Evolutionary conservation across 2,888 invertebrate genomes (phyloP), one percentile per base, ranked within the genome.

Genomic region (Heliconius aoede): DNA sequence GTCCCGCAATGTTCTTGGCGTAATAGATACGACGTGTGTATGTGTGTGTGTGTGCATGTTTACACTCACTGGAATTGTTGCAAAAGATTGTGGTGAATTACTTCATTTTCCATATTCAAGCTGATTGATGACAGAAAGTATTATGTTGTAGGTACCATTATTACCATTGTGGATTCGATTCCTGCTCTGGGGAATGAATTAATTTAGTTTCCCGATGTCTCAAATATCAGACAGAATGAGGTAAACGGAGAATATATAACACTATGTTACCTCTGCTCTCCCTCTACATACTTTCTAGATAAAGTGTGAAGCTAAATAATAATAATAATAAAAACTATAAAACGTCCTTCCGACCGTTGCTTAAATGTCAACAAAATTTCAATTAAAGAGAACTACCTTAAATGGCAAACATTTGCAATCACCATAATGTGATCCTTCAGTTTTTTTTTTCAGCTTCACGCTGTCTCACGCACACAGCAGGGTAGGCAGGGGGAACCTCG

Each of bases 1-100:
- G 72, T 72, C 58, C 26, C 71, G 28, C 30, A 58, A 55, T 71
- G 32, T 71, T 24, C 72, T 72, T 72, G 36, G n/a, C 26, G 36
- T 72, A 60, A 40, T 26, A 72, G 72, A 72, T 71, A 55, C 55
- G 55, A 36, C 32, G 21, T 26, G 24, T 26, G 4, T 18, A 28
- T n/a, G n/a, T n/a, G n/a, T n/a, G n/a, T n/a, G n/a, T n/a, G 46
- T 24, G 24, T 68, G 18, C 28, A 46, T 26, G 60, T 28, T 60
- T 60, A 26, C 26, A 26, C 4, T 18, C 60, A 60, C 13, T 26
- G 7, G 13, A 7, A 26, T 26, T 60, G 60, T 26, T 58, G 26
- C 4, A 7, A 11, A 24, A 58, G 24, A 24, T 58, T 8, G 58
- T 60, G 60, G 26, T 26, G 3, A 26, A 26, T n/a, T 13, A 24